Conservation (phyloP, 2,113 vertebrate species). For the Dipodomys stephensi region DNA sequence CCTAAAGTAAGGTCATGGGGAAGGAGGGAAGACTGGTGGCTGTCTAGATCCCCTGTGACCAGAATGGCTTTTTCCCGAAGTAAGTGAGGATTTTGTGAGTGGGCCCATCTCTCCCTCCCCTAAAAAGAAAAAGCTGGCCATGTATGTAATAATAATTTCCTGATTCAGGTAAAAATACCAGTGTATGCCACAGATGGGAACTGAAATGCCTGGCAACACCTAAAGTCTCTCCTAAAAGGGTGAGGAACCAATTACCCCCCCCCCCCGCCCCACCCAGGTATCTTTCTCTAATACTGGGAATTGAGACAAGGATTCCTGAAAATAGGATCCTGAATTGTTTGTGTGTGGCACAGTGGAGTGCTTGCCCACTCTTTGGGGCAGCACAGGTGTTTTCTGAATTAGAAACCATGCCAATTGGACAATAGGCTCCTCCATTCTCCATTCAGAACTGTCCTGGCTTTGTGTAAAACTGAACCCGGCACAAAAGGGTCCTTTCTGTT, state of each 20-base stretch:
- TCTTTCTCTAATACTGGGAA: neutral
- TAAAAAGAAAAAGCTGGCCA: neutral
- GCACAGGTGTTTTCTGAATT: fast-evolving
- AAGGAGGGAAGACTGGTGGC: neutral
- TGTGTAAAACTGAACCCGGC: neutral
- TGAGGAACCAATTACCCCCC: too few species aligned
- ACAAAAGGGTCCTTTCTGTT: too few species aligned
- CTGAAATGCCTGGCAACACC: neutral
- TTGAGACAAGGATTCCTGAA: neutral
- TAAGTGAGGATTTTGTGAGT: neutral
- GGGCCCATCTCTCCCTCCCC: neutral
- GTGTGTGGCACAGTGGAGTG: fast-evolving
- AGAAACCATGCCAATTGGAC: neutral
- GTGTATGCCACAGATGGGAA: conserved; percentile 55
- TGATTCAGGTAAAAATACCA: conserved; percentile 56
- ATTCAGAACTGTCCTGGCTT: neutral
- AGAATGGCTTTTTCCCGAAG: neutral
- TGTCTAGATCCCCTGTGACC: neutral
- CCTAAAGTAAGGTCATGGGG: conserved; percentile 40
- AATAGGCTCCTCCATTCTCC: neutral
- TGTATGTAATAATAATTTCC: neutral
- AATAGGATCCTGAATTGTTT: neutral
- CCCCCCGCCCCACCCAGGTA: too few species aligned
- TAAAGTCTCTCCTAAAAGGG: neutral
- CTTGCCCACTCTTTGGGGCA: fast-evolving